Conservation (phyloP, 2,888 invertebrate species). For the Geophilus truncorum region DNA sequence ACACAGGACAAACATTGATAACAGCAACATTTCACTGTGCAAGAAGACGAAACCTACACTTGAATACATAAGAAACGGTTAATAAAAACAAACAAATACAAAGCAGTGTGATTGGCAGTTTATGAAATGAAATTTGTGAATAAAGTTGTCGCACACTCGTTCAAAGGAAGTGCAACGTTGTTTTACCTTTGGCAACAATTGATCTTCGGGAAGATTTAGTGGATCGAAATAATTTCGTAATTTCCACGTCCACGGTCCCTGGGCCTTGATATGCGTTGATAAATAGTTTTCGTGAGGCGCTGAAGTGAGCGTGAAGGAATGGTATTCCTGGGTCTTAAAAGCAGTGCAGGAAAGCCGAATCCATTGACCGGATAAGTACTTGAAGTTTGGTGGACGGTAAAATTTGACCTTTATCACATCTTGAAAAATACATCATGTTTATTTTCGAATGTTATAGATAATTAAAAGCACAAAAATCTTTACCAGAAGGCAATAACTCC, state of each 20-base stretch:
- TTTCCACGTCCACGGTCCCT: slow-evolving; percentile 96
- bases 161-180: no score
- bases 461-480: not conserved
- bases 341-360: slow-evolving; percentile 86
- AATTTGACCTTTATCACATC: slow-evolving; percentile 66
- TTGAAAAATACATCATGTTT: slow-evolving; percentile 35
- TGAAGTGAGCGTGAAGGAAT: slow-evolving; percentile 91
- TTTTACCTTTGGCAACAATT: slow-evolving; percentile 64
- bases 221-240: slow-evolving; percentile 90
- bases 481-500: slow-evolving; percentile 75
- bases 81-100: not conserved
- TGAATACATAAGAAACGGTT: not conserved
- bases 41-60: not conserved
- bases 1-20: not conserved
- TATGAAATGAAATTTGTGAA: not conserved
- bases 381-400: slow-evolving; percentile 89
- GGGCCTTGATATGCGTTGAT: slow-evolving; percentile 88
- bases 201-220: slow-evolving; percentile 79
- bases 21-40: not conserved
- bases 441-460: not conserved
- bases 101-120: not conserved
- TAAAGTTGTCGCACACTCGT: not conserved
- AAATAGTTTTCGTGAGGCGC: slow-evolving; percentile 93
- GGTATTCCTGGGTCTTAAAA: slow-evolving; percentile 82
- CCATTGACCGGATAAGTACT: slow-evolving; percentile 92